Conservation (phyloP, 2,797 vertebrate species). For the Momotus momota region DNA sequence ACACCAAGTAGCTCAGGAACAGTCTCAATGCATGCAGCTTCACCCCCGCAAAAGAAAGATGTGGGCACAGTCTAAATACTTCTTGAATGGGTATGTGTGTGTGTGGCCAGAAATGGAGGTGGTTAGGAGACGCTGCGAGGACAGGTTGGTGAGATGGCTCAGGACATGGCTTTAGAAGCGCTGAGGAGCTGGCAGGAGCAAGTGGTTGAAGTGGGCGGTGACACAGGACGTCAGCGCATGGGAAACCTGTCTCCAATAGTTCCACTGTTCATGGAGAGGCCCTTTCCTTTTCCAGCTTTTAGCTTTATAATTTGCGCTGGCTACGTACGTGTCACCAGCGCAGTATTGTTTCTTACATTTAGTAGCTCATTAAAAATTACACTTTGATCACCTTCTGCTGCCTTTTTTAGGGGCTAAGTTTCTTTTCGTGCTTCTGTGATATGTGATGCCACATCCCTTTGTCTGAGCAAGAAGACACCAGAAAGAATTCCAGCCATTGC, state of each 20-base stretch:
- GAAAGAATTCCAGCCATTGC: background rate
- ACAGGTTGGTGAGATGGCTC: background rate
- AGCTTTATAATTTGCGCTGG: background rate
- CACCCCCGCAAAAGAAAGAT: background rate
- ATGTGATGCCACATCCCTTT: background rate
- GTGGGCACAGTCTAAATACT: background rate
- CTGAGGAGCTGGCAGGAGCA: background rate
- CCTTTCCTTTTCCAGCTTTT: background rate
- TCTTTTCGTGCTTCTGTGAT: background rate
- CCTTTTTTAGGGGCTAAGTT: background rate
- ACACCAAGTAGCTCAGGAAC: background rate
- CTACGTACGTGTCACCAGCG: background rate
- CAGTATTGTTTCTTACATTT: background rate
- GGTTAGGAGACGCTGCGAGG: background rate
- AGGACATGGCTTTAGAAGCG: background rate
- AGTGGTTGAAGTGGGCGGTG: background rate
- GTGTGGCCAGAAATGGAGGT: background rate
- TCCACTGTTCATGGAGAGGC: background rate
- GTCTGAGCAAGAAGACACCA: background rate
- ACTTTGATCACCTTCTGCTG: background rate
- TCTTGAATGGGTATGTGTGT: fast-evolving
- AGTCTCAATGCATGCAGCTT: background rate
- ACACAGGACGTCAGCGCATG: fast-evolving
- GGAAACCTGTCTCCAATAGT: background rate
- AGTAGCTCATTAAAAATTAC: background rate